phyloP scores from a whole-genome alignment of 2,888 invertebrate species.

The Eupeodes luniger region DNA sequence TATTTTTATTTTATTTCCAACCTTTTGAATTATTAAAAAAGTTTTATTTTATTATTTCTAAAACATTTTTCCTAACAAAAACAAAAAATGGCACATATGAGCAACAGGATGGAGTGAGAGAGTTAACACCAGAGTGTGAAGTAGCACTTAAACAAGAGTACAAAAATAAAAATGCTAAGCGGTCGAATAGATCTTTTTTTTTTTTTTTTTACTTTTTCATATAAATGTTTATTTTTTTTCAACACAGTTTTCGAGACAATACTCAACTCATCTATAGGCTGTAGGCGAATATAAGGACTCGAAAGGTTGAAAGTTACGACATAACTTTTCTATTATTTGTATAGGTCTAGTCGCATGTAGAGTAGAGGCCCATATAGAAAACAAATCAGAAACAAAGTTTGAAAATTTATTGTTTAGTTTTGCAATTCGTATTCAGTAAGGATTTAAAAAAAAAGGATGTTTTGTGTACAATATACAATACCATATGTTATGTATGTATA shows the following conservation, averaged over 20 bases:
- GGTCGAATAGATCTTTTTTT: neutral
- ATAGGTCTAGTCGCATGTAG: conserved; percentile 25
- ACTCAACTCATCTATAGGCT: no score
- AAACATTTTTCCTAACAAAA: neutral
- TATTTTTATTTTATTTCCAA: neutral
- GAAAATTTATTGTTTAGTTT: conserved; percentile 18
- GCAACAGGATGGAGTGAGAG: conserved; percentile 4
- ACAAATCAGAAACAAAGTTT: conserved; percentile 21
- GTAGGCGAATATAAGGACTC: neutral
- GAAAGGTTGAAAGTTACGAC: conserved; percentile 25
- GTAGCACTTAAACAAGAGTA: neutral
- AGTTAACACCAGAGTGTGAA: conserved; percentile 8
- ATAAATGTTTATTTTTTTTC: neutral
- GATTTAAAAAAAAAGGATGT: no score
- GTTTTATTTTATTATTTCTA: neutral
- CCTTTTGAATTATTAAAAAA: neutral
- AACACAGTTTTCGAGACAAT: neutral
- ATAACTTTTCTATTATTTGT: conserved; percentile 29
- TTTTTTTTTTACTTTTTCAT: neutral
- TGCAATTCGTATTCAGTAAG: conserved; percentile 1
- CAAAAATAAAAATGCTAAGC: neutral
- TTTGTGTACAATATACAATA: no score
- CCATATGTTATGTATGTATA: neutral
- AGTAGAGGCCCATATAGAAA: conserved; percentile 2
- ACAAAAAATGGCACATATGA: neutral